phyloP scores from a whole-genome alignment of 2,113 vertebrate genomes.

The Chaetura pelagica region DNA sequence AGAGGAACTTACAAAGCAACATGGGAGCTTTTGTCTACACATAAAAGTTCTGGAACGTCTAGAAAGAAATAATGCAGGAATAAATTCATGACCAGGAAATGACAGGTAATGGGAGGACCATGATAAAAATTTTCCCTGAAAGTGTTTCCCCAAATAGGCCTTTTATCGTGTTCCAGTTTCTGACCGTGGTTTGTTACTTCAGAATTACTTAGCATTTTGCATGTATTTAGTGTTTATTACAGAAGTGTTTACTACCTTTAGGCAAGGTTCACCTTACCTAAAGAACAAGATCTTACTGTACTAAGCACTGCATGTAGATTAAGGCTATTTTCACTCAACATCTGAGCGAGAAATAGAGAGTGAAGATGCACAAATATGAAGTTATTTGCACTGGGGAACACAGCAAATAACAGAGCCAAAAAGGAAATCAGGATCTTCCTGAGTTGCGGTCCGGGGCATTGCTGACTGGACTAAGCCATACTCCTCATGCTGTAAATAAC shows the following conservation, averaged over 20 bases:
- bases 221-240: background rate
- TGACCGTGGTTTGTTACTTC: background rate
- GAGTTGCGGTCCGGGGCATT: background rate
- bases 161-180: background rate
- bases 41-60: background rate
- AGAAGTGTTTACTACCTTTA: background rate
- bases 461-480: fast-evolving
- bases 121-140: background rate
- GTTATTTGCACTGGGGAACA: background rate
- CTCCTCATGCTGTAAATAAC: background rate
- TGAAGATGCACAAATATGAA: background rate
- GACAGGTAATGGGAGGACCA: background rate
- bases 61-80: background rate
- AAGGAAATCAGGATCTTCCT: background rate
- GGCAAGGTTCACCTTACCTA: background rate
- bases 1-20: background rate
- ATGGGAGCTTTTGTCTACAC: background rate
- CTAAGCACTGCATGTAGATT: background rate
- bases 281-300: background rate
- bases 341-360: background rate
- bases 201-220: background rate
- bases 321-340: background rate
- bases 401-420: background rate
- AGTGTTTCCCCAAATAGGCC: background rate
- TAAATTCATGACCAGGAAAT: background rate